Evolutionary conservation across 2,797 vertebrate species (phyloP), one percentile per base, ranked within the genome.

Genomic region (Squalus acanthias): DNA sequence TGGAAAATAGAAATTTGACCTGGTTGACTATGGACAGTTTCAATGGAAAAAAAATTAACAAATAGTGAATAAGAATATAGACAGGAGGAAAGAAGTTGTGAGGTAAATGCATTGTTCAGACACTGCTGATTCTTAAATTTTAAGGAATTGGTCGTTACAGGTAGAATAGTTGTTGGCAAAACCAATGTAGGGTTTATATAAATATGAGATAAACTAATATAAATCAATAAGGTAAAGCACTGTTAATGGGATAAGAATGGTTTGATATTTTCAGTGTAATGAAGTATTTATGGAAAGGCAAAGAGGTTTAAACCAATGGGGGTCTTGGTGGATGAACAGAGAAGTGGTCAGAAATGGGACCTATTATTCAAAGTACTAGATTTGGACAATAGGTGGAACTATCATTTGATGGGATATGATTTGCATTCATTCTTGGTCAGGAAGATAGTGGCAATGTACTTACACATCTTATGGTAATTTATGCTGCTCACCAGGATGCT

Each of bases 191-290:
- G 4, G 17, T 46, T 82, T 22, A 20, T 20, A 22, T 6, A 82
- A 82, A 46, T 46, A 82, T 82, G 39, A 46, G 39, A 57, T 57
- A 57, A 57, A 57, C 53, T 57, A 57, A 57, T 57, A 10, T 39
- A n/a, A 79, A 79, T 79, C 2, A 15, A 15, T n/a, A 79, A 79
- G 9, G n/a, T 20, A 6, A 46, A 46, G 46, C n/a, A 82, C 15
- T 82, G 46, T 82, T 82, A 82, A 82, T 82, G 33, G 76, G n/a
- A 82, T 82, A 46, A 82, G 79, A 46, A 82, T 82, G n/a, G 79
- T 20, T 82, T 82, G 15, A 82, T 82, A 82, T 4, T 46, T 79
- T 82, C 15, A 46, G 39, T 82, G 39, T 46, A 15, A 20, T 46
- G 15, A 82, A 57, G 15, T 63, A 65, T 91, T 63, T 91, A 5